phyloP scores from a whole-genome alignment of 1,140 invertebrate genomes.

The Trichogramma pretiosum region DNA sequence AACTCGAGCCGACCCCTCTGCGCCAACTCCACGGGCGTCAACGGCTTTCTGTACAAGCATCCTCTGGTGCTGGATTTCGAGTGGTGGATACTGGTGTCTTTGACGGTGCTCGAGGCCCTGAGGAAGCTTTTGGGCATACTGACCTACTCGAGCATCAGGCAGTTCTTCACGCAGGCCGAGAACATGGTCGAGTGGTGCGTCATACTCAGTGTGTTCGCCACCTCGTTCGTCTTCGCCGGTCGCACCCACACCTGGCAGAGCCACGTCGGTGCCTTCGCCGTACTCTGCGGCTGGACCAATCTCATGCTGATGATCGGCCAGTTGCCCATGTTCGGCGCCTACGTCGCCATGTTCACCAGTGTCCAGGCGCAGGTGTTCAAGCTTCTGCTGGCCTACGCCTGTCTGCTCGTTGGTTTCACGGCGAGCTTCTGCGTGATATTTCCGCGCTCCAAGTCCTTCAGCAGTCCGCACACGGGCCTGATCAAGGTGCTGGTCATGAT shows the following conservation, averaged over 20 bases:
- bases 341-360: conserved; percentile 79
- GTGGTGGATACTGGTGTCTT: conserved; percentile 65
- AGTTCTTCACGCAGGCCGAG: conserved; percentile 72
- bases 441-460: conserved; percentile 67
- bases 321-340: conserved; percentile 73
- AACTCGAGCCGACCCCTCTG: conserved; percentile 42
- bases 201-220: conserved; percentile 69
- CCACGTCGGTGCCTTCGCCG: conserved; percentile 68
- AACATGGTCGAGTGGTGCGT: conserved; percentile 81
- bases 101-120: conserved; percentile 66
- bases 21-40: conserved; percentile 63
- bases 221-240: conserved; percentile 67
- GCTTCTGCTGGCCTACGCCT: conserved; percentile 72
- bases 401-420: conserved; percentile 74
- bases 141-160: conserved; percentile 63
- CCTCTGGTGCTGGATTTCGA: conserved; percentile 66
- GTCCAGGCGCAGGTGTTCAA: conserved; percentile 79
- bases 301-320: conserved; percentile 81
- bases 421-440: conserved; percentile 81
- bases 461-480: conserved; percentile 67
- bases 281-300: conserved; percentile 77
- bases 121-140: conserved; percentile 68
- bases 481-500: conserved; percentile 75
- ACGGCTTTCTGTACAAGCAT: conserved; percentile 60
- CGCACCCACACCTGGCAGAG: conserved; percentile 75